These are phyloP conservation scores for Mycalesis mineus DNA, from an alignment of 2,888 invertebrate genomes.

Conservation along the genomic window DNA sequence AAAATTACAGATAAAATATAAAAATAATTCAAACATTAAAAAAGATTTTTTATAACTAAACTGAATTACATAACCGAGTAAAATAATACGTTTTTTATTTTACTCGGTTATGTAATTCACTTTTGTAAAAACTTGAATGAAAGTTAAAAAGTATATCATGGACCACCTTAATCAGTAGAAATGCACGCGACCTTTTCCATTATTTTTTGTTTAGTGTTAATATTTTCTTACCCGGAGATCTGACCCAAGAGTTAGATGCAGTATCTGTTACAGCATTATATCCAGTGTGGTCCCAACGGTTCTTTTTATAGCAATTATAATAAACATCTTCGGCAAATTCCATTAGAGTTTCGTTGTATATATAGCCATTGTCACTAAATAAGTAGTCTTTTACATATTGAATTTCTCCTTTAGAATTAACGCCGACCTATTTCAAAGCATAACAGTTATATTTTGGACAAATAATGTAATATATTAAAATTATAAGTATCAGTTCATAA, in stretches of 20 bases:
- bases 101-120: no score
- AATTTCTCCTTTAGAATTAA: constrained; percentile 6
- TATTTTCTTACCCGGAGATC: neutral
- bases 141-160: no score
- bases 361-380: constrained; percentile 7
- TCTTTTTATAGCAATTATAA: constrained; percentile 6
- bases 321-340: neutral
- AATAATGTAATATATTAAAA: neutral
- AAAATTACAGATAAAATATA: no score
- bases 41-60: no score
- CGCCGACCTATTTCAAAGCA: constrained; percentile 4
- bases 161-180: no score
- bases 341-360: neutral
- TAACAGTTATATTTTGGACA: neutral
- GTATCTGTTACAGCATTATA: constrained; percentile 6
- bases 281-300: neutral
- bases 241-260: constrained; percentile 1
- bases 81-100: no score
- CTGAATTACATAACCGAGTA: no score
- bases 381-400: constrained; percentile 5
- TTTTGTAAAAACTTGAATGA: no score
- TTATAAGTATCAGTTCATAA: neutral
- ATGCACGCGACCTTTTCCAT: no score
- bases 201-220: no score
- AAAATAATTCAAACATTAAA: no score